Percentiles rank a stretch among this genome's conserved stretches.
Conservation (phyloP, 2,888 invertebrate species). For the Thysanoteuthis rhombus region DNA sequence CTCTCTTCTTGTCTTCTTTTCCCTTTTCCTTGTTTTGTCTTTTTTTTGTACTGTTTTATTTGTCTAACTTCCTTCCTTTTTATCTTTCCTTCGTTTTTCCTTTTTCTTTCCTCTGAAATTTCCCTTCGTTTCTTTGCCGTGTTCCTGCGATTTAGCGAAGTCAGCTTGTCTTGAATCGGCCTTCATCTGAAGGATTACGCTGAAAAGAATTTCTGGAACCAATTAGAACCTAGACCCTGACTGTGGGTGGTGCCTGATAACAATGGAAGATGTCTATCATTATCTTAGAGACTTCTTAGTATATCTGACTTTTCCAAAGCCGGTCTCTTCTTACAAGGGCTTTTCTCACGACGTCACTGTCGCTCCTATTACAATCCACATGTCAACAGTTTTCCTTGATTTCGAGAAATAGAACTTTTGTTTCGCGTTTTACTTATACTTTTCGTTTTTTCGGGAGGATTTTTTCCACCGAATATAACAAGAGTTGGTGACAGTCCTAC, state of each 20-base stretch:
- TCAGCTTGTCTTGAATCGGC: not conserved
- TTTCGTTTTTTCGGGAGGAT: not conserved
- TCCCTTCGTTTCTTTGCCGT: not conserved
- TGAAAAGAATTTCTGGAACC: not conserved
- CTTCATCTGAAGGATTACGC: not conserved
- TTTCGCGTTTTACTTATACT: not conserved
- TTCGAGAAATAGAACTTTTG: not conserved
- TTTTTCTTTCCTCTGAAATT: not conserved
- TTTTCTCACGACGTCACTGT: not conserved
- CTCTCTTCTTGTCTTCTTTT: not conserved
- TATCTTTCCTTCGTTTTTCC: not conserved
- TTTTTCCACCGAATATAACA: not conserved
- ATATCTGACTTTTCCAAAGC: not conserved
- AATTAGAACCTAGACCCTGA: not conserved
- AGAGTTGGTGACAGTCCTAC: not conserved
- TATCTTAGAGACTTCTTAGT: not conserved
- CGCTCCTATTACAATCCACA: not conserved
- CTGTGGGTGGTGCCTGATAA: slow-evolving; percentile 12
- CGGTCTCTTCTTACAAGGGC: not conserved
- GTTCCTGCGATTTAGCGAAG: not conserved
- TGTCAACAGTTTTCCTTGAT: not conserved
- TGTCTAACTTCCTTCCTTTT: not conserved
- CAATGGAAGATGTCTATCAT: not conserved
- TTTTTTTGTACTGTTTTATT: too few relatives aligned
- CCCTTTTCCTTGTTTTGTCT: not conserved